Base-by-base conservation (phyloP, 2,888 invertebrate genomes). In the Plebejus melissa region DNA sequence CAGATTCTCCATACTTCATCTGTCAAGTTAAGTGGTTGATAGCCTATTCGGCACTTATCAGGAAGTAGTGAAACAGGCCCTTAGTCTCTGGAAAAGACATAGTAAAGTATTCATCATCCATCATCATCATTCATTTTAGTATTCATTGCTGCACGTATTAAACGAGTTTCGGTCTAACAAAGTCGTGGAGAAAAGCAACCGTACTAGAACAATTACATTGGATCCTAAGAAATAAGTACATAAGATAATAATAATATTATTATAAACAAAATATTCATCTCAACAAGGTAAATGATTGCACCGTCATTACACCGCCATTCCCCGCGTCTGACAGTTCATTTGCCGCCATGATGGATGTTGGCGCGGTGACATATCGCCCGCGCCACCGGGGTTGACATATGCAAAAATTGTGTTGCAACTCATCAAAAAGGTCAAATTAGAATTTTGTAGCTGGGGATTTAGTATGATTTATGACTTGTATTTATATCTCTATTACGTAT, bases 331-430 rank as follows among this genome's bases (percentile, higher is more conserved):
- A 91, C 93, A 93, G 90, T 89, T 92, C 88, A 93, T 91, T 90
- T 88, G 86, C 87, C 87, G 86, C 89, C 90, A 91, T 92, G 93
- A 93, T 90, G 87, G 90, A 93, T 93, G 82, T 86, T 86, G 83
- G 71, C 70, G 84, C 82, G 82, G 82, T 91, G 90, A 93, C 86
- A 87, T 90, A 93, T 92, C 85, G 89, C 89, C 84, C 83, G 83
- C 81, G 82, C 84, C 87, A 80, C 81, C 79, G 79, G 85, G 83
- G 89, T 90, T 91, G 93, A 90, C 93, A 90, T 90, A 93, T 93
- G 93, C 93, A 93, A 93, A 93, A 93, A 92, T 90, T 92, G 91
- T 91, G 89, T 91, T 85, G 88, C 84, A 84, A 90, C 87, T 90
- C 87, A 90, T 90, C 87, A 90, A 86, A 87, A 87, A 89, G 90